Conservation (phyloP, 2,113 vertebrate species). For the Dinomys branickii region DNA sequence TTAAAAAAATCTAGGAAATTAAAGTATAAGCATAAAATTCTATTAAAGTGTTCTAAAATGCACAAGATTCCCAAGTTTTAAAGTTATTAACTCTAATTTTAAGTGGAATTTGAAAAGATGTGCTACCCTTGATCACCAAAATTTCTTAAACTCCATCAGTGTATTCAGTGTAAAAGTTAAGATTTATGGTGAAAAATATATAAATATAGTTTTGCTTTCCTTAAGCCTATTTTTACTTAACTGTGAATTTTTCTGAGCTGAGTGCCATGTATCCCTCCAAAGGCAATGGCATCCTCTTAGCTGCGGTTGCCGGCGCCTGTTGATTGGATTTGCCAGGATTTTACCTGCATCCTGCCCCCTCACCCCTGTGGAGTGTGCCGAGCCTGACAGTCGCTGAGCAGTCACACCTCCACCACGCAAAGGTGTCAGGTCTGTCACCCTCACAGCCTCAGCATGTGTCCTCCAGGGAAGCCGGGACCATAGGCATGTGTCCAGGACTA, state of each 20-base stretch:
- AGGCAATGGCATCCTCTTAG: neutral
- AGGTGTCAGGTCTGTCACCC: neutral
- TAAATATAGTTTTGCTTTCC: neutral
- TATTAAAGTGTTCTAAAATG: neutral
- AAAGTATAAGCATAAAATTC: neutral
- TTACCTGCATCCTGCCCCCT: neutral
- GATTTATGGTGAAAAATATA: neutral
- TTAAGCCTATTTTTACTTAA: neutral
- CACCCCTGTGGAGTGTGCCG: neutral
- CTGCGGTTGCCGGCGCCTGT: neutral
- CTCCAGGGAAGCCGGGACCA: neutral
- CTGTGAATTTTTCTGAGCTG: neutral
- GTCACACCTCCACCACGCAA: neutral
- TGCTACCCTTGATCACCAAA: neutral
- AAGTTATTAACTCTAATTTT: neutral
- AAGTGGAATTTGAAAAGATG: neutral
- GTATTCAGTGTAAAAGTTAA: neutral
- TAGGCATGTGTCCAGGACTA: neutral
- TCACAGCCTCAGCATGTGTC: fast-evolving
- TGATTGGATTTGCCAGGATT: neutral
- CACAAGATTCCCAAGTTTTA: neutral
- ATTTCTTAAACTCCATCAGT: neutral
- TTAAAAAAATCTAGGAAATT: slow-evolving; percentile 27
- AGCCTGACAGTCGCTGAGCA: neutral
- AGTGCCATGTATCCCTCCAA: neutral